A percentile compares a stretch with the other conserved stretches of the same genome.
These are phyloP conservation scores for Adineta ricciae DNA, from an alignment of 2,888 invertebrate species.

Conservation along the genomic window DNA sequence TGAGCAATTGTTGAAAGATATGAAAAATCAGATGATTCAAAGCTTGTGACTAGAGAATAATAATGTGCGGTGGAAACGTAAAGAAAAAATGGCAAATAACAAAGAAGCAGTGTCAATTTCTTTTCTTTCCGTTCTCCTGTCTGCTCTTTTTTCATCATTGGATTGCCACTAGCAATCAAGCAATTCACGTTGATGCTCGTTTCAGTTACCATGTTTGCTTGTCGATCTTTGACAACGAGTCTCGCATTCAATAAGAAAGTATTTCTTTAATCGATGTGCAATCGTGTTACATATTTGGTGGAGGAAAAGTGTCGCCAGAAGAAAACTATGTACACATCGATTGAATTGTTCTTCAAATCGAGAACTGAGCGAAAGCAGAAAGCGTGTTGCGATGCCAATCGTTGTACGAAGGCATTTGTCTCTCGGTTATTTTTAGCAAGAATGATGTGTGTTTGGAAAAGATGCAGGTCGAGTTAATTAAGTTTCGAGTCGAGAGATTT, in stretches of 20 bases:
- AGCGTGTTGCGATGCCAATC: too few relatives aligned
- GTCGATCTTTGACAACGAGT: conserved; percentile 5
- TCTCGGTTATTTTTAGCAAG: too few relatives aligned
- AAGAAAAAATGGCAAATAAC: background rate
- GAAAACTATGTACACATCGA: background rate
- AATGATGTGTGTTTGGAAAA: too few relatives aligned
- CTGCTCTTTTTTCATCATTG: background rate
- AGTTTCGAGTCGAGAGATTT: too few relatives aligned
- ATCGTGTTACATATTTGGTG: background rate
- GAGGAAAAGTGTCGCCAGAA: background rate
- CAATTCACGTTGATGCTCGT: background rate
- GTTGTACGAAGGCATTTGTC: too few relatives aligned
- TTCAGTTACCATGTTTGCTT: background rate
- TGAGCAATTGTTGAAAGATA: background rate
- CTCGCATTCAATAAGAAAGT: background rate
- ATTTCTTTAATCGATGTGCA: background rate
- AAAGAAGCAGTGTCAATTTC: background rate
- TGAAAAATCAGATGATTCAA: background rate
- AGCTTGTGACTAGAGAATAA: background rate
- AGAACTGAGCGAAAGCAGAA: background rate
- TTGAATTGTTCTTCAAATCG: background rate
- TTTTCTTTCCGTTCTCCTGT: background rate
- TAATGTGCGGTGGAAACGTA: background rate
- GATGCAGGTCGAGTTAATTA: too few relatives aligned
- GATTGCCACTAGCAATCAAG: background rate